Conservation (phyloP, 2,113 vertebrate genomes). For the Hyperoodon ampullatus region DNA sequence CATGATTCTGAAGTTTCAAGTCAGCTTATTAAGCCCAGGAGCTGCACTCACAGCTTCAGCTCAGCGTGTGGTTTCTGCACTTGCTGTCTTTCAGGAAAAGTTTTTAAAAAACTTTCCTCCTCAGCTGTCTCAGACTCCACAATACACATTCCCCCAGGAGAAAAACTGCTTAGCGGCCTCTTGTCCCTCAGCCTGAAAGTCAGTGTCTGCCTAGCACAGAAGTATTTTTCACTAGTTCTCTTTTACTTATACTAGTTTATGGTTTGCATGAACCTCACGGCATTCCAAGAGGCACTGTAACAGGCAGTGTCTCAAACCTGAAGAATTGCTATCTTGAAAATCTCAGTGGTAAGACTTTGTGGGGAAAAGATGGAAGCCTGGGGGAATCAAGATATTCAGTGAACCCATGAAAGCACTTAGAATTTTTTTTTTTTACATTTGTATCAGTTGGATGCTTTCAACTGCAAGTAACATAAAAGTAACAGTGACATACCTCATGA, state of each 20-base stretch:
- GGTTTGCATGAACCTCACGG: neutral
- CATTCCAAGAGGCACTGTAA: neutral
- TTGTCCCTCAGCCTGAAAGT: neutral
- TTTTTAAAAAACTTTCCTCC: neutral
- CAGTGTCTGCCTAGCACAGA: neutral
- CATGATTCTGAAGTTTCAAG: neutral
- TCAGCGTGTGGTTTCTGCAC: neutral
- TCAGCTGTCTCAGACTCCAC: neutral
- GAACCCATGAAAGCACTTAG: neutral
- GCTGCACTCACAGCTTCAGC: no score
- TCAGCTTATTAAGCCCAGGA: neutral
- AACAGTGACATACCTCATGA: neutral
- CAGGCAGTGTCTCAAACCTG: neutral
- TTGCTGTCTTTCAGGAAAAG: neutral
- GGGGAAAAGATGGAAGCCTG: neutral
- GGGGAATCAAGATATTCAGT: neutral
- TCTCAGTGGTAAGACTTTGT: neutral
- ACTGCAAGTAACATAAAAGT: neutral
- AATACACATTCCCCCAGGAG: neutral
- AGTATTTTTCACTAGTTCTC: neutral
- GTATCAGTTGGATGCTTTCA: neutral
- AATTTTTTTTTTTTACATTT: neutral
- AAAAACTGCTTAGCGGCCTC: neutral
- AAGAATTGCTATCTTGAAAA: neutral
- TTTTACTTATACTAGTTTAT: neutral